Base-by-base conservation (phyloP, 1,140 invertebrate species). In the Rhagoletis pomonella region DNA sequence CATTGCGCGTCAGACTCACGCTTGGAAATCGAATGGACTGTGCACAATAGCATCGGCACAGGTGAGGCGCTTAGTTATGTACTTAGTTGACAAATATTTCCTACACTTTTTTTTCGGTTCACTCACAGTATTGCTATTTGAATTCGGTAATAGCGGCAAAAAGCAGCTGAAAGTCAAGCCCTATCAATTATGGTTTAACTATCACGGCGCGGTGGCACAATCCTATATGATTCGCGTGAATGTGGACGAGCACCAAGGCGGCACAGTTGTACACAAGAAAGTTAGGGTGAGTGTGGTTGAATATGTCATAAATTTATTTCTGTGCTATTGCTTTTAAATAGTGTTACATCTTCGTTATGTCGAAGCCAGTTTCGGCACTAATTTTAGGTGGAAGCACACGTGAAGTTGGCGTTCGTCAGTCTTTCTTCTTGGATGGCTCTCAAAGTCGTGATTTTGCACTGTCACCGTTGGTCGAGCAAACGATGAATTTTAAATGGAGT, bases 111-210 rank as follows among this genome's bases (percentile, higher is more conserved):
- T n/a, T 59, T 7, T 42, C 4, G 5, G 29, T 42, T 42, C 29
- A 5, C 0, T 67, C 67, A 39, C n/a, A 87, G 86, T 87, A 59
- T 7, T 87, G 1, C n/a, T 88, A 7, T 55, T 84, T 69, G 47
- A 85, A 50, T 88, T 87, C 60, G 86, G 86, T 9, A 50, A 39
- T 10, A 87, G 77, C 6, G 47, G 58, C 14, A 39, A 69, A 9
- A 50, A 62, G 6, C 55, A 64, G 2, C 9, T 88, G 6, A 88
- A 87, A 58, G 58, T 88, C 2, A 64, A 50, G 6, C 88, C 88
- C 2, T 88, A 88, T 87, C 62, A 17, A 9, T 73, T 88, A 29
- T 88, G 88, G 88, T 88, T 88, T 58, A 69, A 81, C 42, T 84
- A 86, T 58, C 87, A 87, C 0, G 59, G 73, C 55, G 87, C 60